A percentile compares a stretch with the other conserved stretches of the same genome.
Conservation (phyloP, 2,797 vertebrate species). For the Labeo calbasu region DNA sequence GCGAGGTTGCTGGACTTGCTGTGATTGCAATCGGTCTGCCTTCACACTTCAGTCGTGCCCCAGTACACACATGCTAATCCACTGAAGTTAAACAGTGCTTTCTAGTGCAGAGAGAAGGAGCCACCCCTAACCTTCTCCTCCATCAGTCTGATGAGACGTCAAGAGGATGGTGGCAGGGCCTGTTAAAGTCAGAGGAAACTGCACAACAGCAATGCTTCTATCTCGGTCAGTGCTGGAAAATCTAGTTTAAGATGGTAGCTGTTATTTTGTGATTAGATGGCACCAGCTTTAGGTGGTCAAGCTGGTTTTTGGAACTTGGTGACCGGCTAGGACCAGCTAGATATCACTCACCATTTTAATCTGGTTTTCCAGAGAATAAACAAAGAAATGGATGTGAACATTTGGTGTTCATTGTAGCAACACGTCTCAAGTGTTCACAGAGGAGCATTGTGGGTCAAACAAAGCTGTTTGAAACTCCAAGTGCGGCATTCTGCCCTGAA, state of each 20-base stretch:
- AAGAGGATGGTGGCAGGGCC: slow-evolving; percentile 23
- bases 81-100: slow-evolving; percentile 69
- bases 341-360: neutral
- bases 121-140: slow-evolving; percentile 37
- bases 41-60: slow-evolving; percentile 43
- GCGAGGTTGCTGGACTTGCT: slow-evolving; percentile 44
- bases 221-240: neutral
- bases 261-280: neutral
- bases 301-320: neutral
- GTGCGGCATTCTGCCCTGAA: neutral
- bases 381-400: neutral
- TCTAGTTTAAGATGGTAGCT: neutral
- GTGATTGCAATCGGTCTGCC: slow-evolving; percentile 28
- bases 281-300: neutral
- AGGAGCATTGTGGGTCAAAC: neutral
- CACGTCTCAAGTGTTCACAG: neutral
- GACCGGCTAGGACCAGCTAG: neutral
- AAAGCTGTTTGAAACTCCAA: neutral
- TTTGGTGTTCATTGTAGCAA: neutral
- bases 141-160: slow-evolving; percentile 56
- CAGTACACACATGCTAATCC: slow-evolving; percentile 66
- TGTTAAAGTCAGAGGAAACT: slow-evolving; percentile 34
- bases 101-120: slow-evolving; percentile 58
- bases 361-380: neutral
- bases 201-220: slow-evolving; percentile 36